Base-by-base conservation (phyloP, 2,113 vertebrate genomes). In the Carlito syrichta region DNA sequence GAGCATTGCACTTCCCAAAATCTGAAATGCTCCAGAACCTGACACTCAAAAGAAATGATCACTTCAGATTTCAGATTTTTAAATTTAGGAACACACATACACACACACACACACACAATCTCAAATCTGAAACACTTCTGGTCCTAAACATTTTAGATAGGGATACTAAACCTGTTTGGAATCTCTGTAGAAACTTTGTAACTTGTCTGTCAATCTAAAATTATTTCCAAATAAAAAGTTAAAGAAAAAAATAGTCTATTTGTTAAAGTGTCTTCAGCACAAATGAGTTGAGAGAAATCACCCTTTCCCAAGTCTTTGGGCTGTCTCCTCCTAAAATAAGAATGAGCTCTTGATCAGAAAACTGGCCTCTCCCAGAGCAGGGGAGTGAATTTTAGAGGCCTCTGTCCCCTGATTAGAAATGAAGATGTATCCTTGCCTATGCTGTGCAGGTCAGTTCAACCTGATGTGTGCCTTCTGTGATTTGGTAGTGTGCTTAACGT, bases 211-310 rank as follows among this genome's bases (percentile, higher is more conserved):
- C 68, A 69, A 40, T 38, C 62, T 83, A 89, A 73, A 95, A 66
- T 83, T 81, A 93, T 77, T 50, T 91, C 20, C 50, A 35, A 82
- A 86, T 95, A 81, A 52, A 68, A 95, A 68, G 16, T 84, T 40
- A 73, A 79, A 40, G 58, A 45, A 50, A 35, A 25, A 27, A 66
- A 52, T 22, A 58, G 45, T 52, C 43, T 50, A 38, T 45, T n/a
- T 69, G 54, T 95, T 81, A 63, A 85, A 96, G 25, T 85, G 20
- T 92, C 48, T 68, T 78, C 27, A 62, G 17, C 92, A 52, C n/a
- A 89, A 23, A 85, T 96, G 86, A 77, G 32, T 96, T 89, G 50
- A 60, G 60, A 89, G 45, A 86, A 91, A 54, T 81, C 7, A 19
- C 23, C 48, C 32, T 40, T 13, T 50, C 25, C 66, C 54, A 50